Percentiles rank a stretch among this genome's conserved stretches.
phyloP scores from a whole-genome alignment of 2,797 vertebrate genomes.

The Naso thynnoides region DNA sequence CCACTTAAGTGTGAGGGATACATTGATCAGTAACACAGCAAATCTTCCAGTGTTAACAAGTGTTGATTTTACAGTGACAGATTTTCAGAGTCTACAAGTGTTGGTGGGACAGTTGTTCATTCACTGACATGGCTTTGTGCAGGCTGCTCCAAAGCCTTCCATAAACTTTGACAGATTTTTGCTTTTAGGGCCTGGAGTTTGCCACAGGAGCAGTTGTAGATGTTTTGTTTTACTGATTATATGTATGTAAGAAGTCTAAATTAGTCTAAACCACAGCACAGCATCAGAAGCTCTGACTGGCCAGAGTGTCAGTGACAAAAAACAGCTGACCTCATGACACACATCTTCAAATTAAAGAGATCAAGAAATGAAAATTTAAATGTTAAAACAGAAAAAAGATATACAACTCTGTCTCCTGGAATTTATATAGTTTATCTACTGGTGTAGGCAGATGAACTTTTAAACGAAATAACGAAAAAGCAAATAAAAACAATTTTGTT shows the following conservation, averaged over 20 bases:
- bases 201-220: too few relatives aligned
- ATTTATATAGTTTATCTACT: too few relatives aligned
- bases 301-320: neutral
- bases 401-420: too few relatives aligned
- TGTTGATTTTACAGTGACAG: constrained; percentile 60
- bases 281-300: neutral
- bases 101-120: constrained; percentile 40
- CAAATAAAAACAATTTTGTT: too few relatives aligned
- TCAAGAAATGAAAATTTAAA: neutral
- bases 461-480: too few relatives aligned
- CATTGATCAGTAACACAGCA: constrained; percentile 42
- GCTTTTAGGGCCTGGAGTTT: neutral
- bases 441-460: too few relatives aligned
- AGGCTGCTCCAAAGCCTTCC: neutral
- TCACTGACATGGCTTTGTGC: constrained; percentile 11
- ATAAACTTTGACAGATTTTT: neutral
- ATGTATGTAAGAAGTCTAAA: too few relatives aligned
- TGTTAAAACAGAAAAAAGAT: too few relatives aligned
- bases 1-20: neutral
- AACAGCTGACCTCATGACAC: neutral
- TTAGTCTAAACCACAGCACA: neutral
- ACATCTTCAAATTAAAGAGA: neutral
- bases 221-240: too few relatives aligned
- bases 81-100: constrained; percentile 36
- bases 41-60: constrained; percentile 54